Conservation (phyloP, 2,113 vertebrate species). For the Rallus limicola region DNA sequence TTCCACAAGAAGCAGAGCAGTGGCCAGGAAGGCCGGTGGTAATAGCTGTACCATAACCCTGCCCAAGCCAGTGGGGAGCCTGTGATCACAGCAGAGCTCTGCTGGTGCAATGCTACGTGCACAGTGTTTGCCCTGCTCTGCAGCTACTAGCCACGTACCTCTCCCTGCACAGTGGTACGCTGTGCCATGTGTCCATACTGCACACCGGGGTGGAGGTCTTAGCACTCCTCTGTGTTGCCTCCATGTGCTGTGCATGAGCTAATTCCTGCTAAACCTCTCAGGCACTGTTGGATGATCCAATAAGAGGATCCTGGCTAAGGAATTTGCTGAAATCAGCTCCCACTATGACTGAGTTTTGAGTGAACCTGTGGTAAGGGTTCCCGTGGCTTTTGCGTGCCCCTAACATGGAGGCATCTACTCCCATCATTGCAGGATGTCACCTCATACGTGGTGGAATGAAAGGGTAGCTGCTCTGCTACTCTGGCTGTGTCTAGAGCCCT, state of each 20-base stretch:
- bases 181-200: neutral
- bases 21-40: neutral
- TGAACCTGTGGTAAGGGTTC: neutral
- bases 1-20: neutral
- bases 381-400: neutral
- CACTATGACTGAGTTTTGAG: neutral
- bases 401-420: neutral
- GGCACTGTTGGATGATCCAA: neutral
- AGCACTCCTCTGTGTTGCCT: neutral
- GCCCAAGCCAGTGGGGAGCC: neutral
- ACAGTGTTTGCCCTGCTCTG: neutral
- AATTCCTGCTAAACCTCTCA: neutral
- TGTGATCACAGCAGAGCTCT: neutral
- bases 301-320: neutral
- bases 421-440: neutral
- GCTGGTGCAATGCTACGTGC: accelerated
- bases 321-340: neutral
- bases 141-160: neutral
- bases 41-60: neutral
- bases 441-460: neutral
- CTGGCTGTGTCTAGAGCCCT: neutral
- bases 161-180: neutral
- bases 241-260: neutral
- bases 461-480: neutral
- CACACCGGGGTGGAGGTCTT: neutral